Evolutionary conservation across 64 coral and sea anemone genomes (phyloP), one percentile per base, ranked within the genome.

Genomic region (Stichodactyla mertensii): DNA sequence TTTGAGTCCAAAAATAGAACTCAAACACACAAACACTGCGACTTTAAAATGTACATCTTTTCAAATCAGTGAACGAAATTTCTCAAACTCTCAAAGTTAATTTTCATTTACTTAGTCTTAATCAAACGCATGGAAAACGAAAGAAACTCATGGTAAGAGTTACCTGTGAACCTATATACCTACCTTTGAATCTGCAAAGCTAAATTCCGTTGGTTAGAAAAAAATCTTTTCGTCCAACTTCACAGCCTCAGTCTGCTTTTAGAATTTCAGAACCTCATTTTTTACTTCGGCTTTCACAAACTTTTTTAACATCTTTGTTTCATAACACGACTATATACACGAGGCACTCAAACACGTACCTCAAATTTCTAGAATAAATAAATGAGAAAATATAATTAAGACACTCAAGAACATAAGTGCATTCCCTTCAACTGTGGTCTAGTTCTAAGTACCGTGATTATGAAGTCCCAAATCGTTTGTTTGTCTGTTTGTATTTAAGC

Each of bases 281-380:
- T 45, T 2, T 45, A 45, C 36, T 45, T 45, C 36, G 36, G 36
- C 62, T 22, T 66, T 66, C 9, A 66, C 18, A n/a, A n/a, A 74
- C 7, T 6, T 14, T 74, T 74, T 74, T 74, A 74, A 31, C 69
- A 10, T 74, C 69, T 74, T 31, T 26, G n/a, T 74, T 74, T 12
- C 24, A 0, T 31, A 74, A 74, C 4, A 74, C n/a, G 0, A 9
- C 22, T 28, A 27, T 74, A 31, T 74, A 74, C 26, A 74, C 9
- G 11, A 1, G 69, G 23, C 27, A 27, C 26, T 74, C 27, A 8
- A 74, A 36, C 69, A 74, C 36, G 69, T 74, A 74, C 69, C 69
- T 74, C 69, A 74, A 74, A 74, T 81, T 45, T 81, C 53, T 53
- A 81, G 31, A 81, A 81, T 81, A 81, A 81, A 81, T 81, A 81